Conservation (phyloP, 2,113 vertebrate species). For the Phrynocephalus versicolor region DNA sequence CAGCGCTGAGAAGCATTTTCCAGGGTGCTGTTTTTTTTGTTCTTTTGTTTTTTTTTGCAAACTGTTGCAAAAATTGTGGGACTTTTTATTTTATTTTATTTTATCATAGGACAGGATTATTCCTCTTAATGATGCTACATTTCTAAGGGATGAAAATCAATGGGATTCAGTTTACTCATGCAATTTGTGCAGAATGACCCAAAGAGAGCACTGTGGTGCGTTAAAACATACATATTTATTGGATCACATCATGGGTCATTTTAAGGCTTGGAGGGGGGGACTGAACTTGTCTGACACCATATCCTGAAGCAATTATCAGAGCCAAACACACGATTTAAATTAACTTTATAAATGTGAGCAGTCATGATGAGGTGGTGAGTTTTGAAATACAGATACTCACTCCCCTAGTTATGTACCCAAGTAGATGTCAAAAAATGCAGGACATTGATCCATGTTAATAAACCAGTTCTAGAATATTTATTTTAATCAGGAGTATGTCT, state of each 20-base stretch:
- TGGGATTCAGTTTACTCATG: background rate
- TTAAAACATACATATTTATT: background rate
- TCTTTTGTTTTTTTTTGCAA: too few species aligned
- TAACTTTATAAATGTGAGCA: background rate
- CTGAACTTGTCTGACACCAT: background rate
- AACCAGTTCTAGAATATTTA: background rate
- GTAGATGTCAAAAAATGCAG: background rate
- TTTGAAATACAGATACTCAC: background rate
- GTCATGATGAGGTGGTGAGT: background rate
- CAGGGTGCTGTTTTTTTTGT: too few species aligned
- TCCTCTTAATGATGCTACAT: background rate
- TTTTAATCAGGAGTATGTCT: background rate
- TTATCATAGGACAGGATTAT: background rate
- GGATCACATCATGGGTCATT: background rate
- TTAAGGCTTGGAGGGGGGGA: background rate
- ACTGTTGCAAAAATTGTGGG: background rate
- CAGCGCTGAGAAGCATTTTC: background rate
- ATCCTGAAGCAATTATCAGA: background rate
- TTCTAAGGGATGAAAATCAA: background rate
- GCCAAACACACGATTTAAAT: background rate
- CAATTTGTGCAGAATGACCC: background rate
- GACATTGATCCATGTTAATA: background rate
- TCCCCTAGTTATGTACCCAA: background rate
- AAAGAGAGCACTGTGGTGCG: background rate
- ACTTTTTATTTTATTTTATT: background rate